These are phyloP conservation scores for Ambastaia sidthimunki DNA, from an alignment of 2,797 vertebrate genomes.

Conservation along the genomic window DNA sequence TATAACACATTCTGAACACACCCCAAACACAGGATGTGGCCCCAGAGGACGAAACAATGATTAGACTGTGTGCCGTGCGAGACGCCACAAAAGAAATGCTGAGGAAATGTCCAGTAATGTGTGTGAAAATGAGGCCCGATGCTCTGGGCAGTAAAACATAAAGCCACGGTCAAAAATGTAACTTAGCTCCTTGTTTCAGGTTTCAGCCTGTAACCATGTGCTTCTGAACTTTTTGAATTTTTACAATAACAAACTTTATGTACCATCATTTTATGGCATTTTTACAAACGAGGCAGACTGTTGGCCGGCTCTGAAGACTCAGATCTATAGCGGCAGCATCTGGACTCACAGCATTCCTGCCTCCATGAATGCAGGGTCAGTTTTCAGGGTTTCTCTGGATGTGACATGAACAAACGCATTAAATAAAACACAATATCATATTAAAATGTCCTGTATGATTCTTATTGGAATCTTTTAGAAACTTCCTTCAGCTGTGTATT, in stretches of 20 bases:
- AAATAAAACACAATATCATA: too few species aligned
- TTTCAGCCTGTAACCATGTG: slow-evolving; percentile 13
- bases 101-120: slow-evolving; percentile 26
- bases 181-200: neutral
- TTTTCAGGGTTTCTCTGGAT: too few species aligned
- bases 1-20: too few species aligned
- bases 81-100: slow-evolving; percentile 28
- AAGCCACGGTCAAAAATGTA: slow-evolving; percentile 13
- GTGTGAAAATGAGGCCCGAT: slow-evolving; percentile 6
- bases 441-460: too few species aligned
- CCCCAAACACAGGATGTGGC: slow-evolving; percentile 26
- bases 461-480: too few species aligned
- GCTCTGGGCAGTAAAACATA: neutral
- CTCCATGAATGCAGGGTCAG: neutral
- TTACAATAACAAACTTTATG: neutral
- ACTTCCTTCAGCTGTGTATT: too few species aligned
- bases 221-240: too few species aligned
- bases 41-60: slow-evolving; percentile 33
- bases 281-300: slow-evolving; percentile 18
- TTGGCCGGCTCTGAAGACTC: too few species aligned
- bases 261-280: neutral
- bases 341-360: too few species aligned
- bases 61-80: neutral
- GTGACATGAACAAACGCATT: too few species aligned
- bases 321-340: too few species aligned